A percentile compares a stretch with the other conserved stretches of the same genome.
These are phyloP conservation scores for Nemotelus pantherinus DNA, from an alignment of 2,888 invertebrate species.

Conservation along the genomic window DNA sequence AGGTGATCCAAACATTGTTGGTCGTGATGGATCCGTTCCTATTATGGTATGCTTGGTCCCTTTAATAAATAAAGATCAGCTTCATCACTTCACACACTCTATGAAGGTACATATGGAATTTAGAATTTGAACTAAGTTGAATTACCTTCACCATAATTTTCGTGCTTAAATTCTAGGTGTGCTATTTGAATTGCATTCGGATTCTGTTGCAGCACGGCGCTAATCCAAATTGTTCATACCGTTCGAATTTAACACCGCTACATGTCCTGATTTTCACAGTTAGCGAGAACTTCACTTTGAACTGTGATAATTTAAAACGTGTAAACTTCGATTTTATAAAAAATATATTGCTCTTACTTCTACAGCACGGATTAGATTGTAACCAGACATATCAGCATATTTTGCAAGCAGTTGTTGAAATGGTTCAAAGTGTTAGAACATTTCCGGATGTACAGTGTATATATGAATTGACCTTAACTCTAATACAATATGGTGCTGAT, in stretches of 20 bases:
- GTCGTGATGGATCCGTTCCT: conserved; percentile 77
- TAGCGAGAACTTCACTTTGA: conserved; percentile 75
- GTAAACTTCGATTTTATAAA: conserved; percentile 77
- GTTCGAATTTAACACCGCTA: conserved; percentile 74
- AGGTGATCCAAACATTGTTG: conserved; percentile 76
- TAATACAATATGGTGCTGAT: conserved; percentile 79
- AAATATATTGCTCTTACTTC: conserved; percentile 71
- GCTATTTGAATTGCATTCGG: conserved; percentile 76
- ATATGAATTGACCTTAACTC: conserved; percentile 74
- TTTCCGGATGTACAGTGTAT: conserved; percentile 74
- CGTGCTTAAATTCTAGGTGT: conserved; percentile 66
- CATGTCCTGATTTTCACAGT: conserved; percentile 77
- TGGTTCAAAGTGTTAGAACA: conserved; percentile 75
- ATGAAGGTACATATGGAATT: conserved; percentile 69
- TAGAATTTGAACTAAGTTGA: neutral
- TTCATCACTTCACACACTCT: conserved; percentile 77
- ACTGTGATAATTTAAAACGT: conserved; percentile 73
- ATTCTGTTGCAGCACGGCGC: conserved; percentile 76
- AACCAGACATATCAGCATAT: conserved; percentile 75
- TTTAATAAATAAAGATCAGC: conserved; percentile 77
- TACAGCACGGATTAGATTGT: conserved; percentile 76
- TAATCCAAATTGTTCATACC: conserved; percentile 77
- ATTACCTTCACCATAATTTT: conserved; percentile 9
- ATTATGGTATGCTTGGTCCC: conserved; percentile 80
- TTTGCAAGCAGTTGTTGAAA: conserved; percentile 74